Percentiles rank a stretch among this genome's conserved stretches.
Evolutionary conservation across 2,113 vertebrate species (phyloP).

Genomic region (Setophaga petechia): DNA sequence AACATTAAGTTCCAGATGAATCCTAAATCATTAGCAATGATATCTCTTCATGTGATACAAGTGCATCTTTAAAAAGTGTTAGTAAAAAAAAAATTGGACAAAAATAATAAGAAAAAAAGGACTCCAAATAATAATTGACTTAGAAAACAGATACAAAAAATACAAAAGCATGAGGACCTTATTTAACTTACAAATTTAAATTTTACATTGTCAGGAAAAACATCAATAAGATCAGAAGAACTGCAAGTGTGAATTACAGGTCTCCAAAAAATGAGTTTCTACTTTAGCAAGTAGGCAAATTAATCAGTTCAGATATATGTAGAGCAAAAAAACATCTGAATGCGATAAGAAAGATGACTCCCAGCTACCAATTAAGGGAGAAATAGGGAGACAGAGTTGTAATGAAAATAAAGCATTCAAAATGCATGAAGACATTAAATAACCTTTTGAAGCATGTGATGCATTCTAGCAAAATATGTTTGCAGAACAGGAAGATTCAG

Average conservation of each 20-base stretch:
- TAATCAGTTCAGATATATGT: not conserved
- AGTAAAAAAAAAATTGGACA: not conserved
- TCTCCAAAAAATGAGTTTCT: not conserved
- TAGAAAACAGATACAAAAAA: not conserved
- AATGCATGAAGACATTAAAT: slow-evolving; percentile 57
- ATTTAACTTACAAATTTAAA: not conserved
- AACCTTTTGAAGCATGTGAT: slow-evolving; percentile 42
- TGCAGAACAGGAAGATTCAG: slow-evolving; percentile 20
- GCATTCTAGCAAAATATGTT: slow-evolving; percentile 16
- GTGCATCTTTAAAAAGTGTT: not conserved
- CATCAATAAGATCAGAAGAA: not conserved
- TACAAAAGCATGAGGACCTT: not conserved
- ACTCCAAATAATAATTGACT: not conserved
- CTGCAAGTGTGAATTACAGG: not conserved
- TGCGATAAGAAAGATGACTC: not conserved
- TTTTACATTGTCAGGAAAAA: not conserved
- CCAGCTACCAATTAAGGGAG: slow-evolving; percentile 27
- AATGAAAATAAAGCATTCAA: slow-evolving; percentile 43
- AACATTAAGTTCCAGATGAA: not conserved
- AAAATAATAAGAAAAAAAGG: not conserved
- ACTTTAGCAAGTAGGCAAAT: not conserved
- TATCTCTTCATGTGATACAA: not conserved
- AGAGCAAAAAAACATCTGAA: not conserved
- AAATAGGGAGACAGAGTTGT: not conserved
- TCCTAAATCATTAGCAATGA: not conserved